Evolutionary conservation across 2,113 vertebrate genomes (phyloP), one percentile per base, ranked within the genome.

Genomic region (Bambusicola thoracicus): DNA sequence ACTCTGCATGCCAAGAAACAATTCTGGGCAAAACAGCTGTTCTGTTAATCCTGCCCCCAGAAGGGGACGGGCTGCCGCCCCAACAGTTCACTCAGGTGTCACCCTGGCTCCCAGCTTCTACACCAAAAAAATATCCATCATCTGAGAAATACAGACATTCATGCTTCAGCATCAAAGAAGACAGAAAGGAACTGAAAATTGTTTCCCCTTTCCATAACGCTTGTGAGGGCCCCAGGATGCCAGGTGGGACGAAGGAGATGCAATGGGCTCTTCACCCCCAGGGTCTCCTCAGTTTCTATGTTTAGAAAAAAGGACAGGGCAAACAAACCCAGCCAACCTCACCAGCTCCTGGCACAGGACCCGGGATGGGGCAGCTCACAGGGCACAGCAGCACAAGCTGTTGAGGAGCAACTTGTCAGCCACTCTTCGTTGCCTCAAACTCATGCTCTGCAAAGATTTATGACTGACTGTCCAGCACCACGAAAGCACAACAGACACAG

Each of bases 401-500:
- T 76, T 1, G 6, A 40, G 77, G 61, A 68, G 88, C 30, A 55
- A 22, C 41, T 17, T 48, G 44, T 77, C 81, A 79, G 58, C 58
- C 63, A 25, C 70, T 67, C 62, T 36, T 59, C 4, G 14, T 40
- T 22, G 21, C 77, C 56, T 8, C 43, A 56, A 69, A 67, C 34
- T 49, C 46, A 67, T 48, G 68, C 34, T 51, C 30, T 15, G 55
- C 41, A 69, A 79, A 48, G 38, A 70, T 32, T 94, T 36, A 68
- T 41, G 46, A 40, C 21, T 41, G 38, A 43, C 68, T 30, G 19
- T 48, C 70, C 66, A 49, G 55, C 59, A 56, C 80, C 89, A 63
- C 69, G 56, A 56, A 77, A 81, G 76, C 80, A 92, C 32, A 83
- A 40, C 27, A 13, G 63, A 62, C 13, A 62, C 81, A 81, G 34